Evolutionary conservation across 2,797 vertebrate genomes (phyloP).

Genomic region (Myotis vivesi): DNA sequence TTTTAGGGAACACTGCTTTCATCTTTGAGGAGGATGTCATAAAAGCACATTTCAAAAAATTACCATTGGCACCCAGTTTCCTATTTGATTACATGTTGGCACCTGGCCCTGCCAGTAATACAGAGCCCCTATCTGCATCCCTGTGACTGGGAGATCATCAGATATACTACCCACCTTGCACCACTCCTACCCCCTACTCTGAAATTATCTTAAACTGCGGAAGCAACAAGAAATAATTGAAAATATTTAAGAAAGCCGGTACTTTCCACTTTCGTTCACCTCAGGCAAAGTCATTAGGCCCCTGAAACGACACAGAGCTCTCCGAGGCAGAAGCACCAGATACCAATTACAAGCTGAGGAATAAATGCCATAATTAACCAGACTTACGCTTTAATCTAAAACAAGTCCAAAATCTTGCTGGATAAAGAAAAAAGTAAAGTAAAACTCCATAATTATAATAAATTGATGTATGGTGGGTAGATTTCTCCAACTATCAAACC

Average conservation of each 20-base stretch:
- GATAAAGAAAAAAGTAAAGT: conserved; percentile 86
- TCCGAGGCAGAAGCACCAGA: conserved; percentile 76
- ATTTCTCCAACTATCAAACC: conserved; percentile 41
- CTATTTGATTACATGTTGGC: conserved; percentile 85
- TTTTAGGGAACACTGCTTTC: conserved; percentile 74
- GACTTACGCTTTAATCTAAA: conserved; percentile 84
- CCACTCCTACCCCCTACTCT: not conserved
- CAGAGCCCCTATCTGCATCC: conserved; percentile 3
- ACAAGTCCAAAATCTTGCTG: conserved; percentile 84
- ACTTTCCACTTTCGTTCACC: conserved; percentile 88
- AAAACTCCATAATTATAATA: conserved; percentile 85
- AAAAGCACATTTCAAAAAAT: conserved; percentile 84
- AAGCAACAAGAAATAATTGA: conserved; percentile 83
- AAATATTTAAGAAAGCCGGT: conserved; percentile 87
- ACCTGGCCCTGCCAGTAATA: conserved; percentile 69
- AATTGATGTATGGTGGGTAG: conserved; percentile 74
- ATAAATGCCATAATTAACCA: conserved; percentile 85
- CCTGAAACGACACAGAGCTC: conserved; percentile 83
- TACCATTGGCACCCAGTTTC: conserved; percentile 84
- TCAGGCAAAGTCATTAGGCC: conserved; percentile 81
- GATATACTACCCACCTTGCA: conserved; percentile 20
- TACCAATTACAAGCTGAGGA: conserved; percentile 83
- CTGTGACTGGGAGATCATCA: conserved; percentile 33
- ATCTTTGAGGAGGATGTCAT: conserved; percentile 81
- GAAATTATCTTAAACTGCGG: conserved; percentile 80